Percentiles rank a stretch among this genome's conserved stretches.
Conservation (phyloP, 2,888 invertebrate species). For the Lasioglossum leucozonium region DNA sequence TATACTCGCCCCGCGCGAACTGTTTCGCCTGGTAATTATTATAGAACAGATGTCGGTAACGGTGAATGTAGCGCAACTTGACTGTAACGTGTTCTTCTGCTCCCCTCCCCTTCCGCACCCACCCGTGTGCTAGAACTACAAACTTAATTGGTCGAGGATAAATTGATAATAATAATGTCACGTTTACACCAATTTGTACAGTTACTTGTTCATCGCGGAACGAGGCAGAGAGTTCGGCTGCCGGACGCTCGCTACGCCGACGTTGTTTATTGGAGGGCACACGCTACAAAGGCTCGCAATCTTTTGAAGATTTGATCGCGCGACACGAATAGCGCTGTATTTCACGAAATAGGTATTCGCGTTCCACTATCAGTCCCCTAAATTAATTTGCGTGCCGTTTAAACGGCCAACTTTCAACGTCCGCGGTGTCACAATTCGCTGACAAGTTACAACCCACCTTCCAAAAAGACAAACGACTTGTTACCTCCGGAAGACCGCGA, state of each 20-base stretch:
- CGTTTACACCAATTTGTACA: slow-evolving; percentile 10
- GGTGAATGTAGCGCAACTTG: slow-evolving; percentile 26
- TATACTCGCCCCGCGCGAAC: slow-evolving; percentile 16
- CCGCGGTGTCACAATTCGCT: not conserved
- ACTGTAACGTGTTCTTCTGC: slow-evolving; percentile 8
- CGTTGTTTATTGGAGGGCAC: not conserved
- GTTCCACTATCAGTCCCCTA: not conserved
- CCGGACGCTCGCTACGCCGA: not conserved
- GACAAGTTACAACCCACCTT: not conserved
- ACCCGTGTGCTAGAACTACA: not conserved
- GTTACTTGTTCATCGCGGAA: slow-evolving; percentile 11
- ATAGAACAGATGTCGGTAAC: slow-evolving; percentile 46
- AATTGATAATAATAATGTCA: slow-evolving; percentile 20
- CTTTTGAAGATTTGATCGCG: slow-evolving; percentile 5
- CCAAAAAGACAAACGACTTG: not conserved
- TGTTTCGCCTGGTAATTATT: slow-evolving; percentile 47
- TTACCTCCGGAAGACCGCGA: not conserved
- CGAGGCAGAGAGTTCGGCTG: not conserved
- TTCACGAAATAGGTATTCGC: not conserved
- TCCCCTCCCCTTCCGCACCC: no score
- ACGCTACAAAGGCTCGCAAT: not conserved
- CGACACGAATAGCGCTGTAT: slow-evolving; percentile 3
- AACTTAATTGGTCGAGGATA: slow-evolving; percentile 17
- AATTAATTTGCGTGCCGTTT: not conserved
- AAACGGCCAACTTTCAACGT: not conserved